Percentiles rank a stretch among this genome's conserved stretches.
Conservation (phyloP, 2,797 vertebrate genomes). For the Lutjanus argentimaculatus region DNA sequence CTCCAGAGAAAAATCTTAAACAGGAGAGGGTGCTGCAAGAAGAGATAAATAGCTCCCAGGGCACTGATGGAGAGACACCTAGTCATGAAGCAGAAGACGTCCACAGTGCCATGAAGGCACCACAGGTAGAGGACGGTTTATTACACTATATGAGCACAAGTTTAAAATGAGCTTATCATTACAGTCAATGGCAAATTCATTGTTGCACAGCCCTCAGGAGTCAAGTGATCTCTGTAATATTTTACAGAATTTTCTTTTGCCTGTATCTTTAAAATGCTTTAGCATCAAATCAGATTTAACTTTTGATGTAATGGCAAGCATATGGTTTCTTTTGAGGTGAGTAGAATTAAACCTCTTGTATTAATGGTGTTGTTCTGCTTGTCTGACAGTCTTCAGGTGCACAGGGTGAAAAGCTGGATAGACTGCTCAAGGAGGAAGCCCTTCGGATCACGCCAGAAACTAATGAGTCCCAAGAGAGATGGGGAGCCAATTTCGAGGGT, state of each 20-base stretch:
- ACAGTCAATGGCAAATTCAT: neutral
- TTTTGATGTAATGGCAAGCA: neutral
- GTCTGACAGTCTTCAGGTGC: slow-evolving; percentile 58
- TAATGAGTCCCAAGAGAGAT: slow-evolving; percentile 69
- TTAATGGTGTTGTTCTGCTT: slow-evolving; percentile 11
- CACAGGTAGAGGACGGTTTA: slow-evolving; percentile 53
- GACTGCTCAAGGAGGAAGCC: slow-evolving; percentile 80
- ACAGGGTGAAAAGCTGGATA: slow-evolving; percentile 70
- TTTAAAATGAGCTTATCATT: neutral
- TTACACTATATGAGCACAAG: neutral
- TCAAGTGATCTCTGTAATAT: neutral
- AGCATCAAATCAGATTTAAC: neutral
- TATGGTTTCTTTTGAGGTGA: slow-evolving; percentile 3
- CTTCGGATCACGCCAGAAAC: slow-evolving; percentile 58
- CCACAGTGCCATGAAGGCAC: slow-evolving; percentile 21
- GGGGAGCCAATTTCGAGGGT: slow-evolving; percentile 81
- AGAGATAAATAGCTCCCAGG: slow-evolving; percentile 62
- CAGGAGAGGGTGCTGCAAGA: slow-evolving; percentile 75
- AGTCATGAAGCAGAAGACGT: slow-evolving; percentile 47
- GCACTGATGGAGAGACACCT: slow-evolving; percentile 46
- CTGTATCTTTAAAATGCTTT: neutral
- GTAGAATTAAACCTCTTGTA: neutral
- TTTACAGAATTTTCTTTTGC: neutral
- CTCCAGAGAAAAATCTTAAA: slow-evolving; percentile 78
- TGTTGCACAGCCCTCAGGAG: neutral